Conservation (phyloP, 1,140 invertebrate species). For the Callitettix versicolor region DNA sequence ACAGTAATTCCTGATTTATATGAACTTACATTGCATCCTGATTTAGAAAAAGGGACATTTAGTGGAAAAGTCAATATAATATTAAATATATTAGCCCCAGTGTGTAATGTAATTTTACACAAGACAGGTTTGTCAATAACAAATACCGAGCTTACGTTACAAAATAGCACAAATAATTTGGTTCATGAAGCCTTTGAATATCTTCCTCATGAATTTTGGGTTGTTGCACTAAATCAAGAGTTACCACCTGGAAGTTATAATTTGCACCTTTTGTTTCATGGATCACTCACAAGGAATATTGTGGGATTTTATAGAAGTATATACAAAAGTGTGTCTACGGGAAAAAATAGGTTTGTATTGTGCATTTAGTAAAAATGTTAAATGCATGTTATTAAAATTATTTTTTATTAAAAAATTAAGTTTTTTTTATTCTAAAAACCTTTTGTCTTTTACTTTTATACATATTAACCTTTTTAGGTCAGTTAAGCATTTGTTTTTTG, state of each 20-base stretch:
- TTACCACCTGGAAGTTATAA: constrained; percentile 48
- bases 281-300: constrained; percentile 52
- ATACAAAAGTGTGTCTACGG: constrained; percentile 44
- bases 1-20: constrained; percentile 61
- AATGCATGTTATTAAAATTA: no score
- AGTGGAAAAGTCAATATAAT: constrained; percentile 60
- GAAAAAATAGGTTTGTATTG: constrained; percentile 43
- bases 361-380: constrained; percentile 14
- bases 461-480: neutral
- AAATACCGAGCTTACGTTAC: constrained; percentile 20
- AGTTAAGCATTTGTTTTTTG: neutral
- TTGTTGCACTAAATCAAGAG: constrained; percentile 41
- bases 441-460: neutral
- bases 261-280: constrained; percentile 53
- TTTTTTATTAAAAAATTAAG: neutral
- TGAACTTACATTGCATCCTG: constrained; percentile 59
- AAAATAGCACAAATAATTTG: constrained; percentile 28
- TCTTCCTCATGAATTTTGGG: constrained; percentile 51
- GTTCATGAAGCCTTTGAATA: constrained; percentile 39
- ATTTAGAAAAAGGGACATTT: constrained; percentile 57
- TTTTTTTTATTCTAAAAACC: neutral
- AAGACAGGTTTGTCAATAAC: constrained; percentile 48
- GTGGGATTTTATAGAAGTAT: constrained; percentile 70
- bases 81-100: constrained; percentile 43
- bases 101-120: constrained; percentile 57